Percentiles rank a stretch among this genome's conserved stretches.
These are phyloP conservation scores for Dascillus cervinus DNA, from an alignment of 2,888 invertebrate genomes.

Conservation along the genomic window DNA sequence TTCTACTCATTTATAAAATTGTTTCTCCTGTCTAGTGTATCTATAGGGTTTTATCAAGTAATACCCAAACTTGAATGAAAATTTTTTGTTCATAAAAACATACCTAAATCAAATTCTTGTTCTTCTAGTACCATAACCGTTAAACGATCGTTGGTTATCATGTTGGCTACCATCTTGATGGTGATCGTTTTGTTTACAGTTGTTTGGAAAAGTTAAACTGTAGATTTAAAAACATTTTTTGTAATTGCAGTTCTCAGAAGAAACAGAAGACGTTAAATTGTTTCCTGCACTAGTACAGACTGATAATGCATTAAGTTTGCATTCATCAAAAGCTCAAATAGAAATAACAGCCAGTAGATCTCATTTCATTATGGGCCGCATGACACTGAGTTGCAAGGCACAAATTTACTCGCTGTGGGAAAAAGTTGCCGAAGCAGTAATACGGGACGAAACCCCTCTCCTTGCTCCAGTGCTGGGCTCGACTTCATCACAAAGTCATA, in stretches of 20 bases:
- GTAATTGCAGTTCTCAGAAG: constrained; percentile 25
- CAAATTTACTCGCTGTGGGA: constrained; percentile 32
- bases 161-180: too few species aligned
- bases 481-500: constrained; percentile 39
- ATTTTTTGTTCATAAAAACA: too few species aligned
- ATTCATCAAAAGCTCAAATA: constrained; percentile 30
- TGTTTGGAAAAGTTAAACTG: too few species aligned
- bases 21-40: too few species aligned
- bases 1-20: too few species aligned
- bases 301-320: constrained; percentile 25
- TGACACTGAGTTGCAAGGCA: constrained; percentile 32
- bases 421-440: constrained; percentile 26
- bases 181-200: too few species aligned
- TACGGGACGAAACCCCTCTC: constrained; percentile 34
- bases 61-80: too few species aligned
- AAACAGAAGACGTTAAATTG: constrained; percentile 26
- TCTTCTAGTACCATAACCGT: too few species aligned
- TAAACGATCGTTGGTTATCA: too few species aligned
- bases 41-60: too few species aligned
- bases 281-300: constrained; percentile 22
- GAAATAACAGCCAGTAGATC: constrained; percentile 30
- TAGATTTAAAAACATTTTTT: not conserved
- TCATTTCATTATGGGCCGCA: constrained; percentile 30
- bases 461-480: constrained; percentile 37
- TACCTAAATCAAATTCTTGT: too few species aligned